A percentile compares a stretch with the other conserved stretches of the same genome.
Evolutionary conservation across 2,888 invertebrate genomes (phyloP).

Genomic region (Prosapia bicincta): DNA sequence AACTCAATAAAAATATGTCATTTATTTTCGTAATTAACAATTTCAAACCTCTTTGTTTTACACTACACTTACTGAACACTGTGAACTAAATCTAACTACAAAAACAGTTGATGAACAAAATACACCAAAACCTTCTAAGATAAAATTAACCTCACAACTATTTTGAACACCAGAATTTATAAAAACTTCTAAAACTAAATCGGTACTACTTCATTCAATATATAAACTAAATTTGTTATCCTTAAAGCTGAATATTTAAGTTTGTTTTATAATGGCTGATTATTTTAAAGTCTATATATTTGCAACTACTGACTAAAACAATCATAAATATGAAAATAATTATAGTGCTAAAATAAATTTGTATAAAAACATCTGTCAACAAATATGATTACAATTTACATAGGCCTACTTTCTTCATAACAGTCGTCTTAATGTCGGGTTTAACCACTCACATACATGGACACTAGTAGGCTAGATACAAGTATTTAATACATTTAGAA

Average conservation of each 20-base stretch:
- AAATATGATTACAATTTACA: too few relatives aligned
- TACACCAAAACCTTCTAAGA: background rate
- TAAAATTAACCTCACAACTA: background rate
- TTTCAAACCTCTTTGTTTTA: background rate
- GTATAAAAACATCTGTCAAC: too few relatives aligned
- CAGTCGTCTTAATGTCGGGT: too few relatives aligned
- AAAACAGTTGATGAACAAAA: background rate
- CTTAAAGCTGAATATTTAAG: background rate
- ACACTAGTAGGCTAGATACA: too few relatives aligned
- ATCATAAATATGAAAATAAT: too few relatives aligned
- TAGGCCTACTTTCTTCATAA: too few relatives aligned
- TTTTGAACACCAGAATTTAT: background rate
- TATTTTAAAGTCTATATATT: too few relatives aligned
- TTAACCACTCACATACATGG: too few relatives aligned
- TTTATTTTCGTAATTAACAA: constrained; percentile 19
- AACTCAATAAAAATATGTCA: constrained; percentile 28
- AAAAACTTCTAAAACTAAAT: background rate
- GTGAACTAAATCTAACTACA: background rate
- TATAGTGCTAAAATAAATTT: too few relatives aligned
- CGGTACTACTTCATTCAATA: background rate
- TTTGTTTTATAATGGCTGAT: background rate
- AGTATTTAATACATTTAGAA: too few relatives aligned
- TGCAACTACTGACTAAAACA: too few relatives aligned
- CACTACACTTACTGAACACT: background rate
- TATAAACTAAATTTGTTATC: background rate